Evolutionary conservation across 2,888 invertebrate species (phyloP).

Genomic region (Anoplius nigerrimus): DNA sequence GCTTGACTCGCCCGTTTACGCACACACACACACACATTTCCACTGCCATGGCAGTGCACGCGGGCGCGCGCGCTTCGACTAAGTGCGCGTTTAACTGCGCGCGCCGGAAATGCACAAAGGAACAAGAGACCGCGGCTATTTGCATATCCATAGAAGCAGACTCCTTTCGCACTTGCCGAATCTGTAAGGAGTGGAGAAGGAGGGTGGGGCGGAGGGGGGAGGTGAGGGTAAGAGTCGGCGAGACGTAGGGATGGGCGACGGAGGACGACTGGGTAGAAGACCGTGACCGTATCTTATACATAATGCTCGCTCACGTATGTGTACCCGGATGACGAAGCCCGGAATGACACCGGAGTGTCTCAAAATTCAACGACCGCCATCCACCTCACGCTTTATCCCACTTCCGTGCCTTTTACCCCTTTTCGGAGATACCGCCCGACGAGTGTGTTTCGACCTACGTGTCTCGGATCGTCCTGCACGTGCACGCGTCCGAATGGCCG

Average conservation of each 20-base stretch:
- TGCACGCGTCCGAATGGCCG: neutral
- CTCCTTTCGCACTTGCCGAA: neutral
- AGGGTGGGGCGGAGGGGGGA: neutral
- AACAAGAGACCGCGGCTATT: neutral
- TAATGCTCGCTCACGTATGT: constrained; percentile 23
- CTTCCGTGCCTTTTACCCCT: constrained; percentile 14
- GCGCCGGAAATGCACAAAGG: constrained; percentile 1
- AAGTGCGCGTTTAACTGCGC: constrained; percentile 3
- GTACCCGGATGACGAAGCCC: constrained; percentile 11
- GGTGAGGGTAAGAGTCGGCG: too few species aligned
- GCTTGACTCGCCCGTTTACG: too few species aligned
- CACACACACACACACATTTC: neutral
- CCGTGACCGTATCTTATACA: constrained; percentile 25
- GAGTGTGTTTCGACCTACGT: neutral
- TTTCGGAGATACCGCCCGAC: neutral
- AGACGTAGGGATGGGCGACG: neutral
- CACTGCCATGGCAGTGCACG: neutral
- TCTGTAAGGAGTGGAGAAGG: too few species aligned
- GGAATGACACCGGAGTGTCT: constrained; percentile 14
- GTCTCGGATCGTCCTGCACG: too few species aligned
- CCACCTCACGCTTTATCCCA: constrained; percentile 24
- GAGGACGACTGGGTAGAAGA: neutral
- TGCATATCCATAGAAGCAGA: neutral
- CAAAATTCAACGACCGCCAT: constrained; percentile 34
- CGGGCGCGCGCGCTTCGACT: neutral